Percentiles rank a stretch among this genome's conserved stretches.
These are phyloP conservation scores for Oreochromis mossambicus DNA, from an alignment of 2,797 vertebrate genomes.

Conservation along the genomic window DNA sequence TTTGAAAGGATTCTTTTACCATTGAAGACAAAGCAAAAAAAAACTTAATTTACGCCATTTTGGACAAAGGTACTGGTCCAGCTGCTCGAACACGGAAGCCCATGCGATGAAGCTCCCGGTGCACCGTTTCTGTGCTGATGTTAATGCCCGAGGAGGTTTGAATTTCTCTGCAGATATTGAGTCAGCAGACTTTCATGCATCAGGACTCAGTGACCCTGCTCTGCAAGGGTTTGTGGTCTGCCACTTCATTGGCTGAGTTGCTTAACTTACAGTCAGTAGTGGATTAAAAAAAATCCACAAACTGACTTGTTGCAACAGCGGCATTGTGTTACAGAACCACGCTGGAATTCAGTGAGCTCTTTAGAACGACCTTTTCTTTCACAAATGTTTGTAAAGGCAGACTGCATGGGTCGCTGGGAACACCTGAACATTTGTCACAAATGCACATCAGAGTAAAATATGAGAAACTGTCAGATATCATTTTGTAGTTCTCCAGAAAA, in stretches of 20 bases:
- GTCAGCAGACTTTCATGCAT: neutral
- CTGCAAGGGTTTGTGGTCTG: neutral
- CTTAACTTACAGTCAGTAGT: neutral
- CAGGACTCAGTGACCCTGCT: neutral
- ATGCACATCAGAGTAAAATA: neutral
- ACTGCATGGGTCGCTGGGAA: neutral
- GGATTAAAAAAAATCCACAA: neutral
- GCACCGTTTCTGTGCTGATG: neutral
- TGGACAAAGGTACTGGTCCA: neutral
- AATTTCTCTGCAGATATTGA: neutral
- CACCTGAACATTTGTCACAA: neutral
- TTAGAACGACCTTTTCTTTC: neutral
- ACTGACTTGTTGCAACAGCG: neutral
- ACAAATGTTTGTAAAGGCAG: neutral
- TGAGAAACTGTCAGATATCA: neutral
- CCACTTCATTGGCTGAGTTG: neutral
- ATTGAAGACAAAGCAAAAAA: neutral
- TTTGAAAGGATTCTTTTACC: neutral
- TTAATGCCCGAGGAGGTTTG: neutral
- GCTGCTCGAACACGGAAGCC: neutral
- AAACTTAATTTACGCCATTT: fast-evolving
- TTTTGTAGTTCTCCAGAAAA: neutral
- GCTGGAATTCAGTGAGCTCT: neutral
- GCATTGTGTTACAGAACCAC: neutral
- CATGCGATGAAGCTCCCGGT: neutral